These are phyloP conservation scores for Scaptomyza parva DNA, from an alignment of 2,888 invertebrate species.

Conservation along the genomic window DNA sequence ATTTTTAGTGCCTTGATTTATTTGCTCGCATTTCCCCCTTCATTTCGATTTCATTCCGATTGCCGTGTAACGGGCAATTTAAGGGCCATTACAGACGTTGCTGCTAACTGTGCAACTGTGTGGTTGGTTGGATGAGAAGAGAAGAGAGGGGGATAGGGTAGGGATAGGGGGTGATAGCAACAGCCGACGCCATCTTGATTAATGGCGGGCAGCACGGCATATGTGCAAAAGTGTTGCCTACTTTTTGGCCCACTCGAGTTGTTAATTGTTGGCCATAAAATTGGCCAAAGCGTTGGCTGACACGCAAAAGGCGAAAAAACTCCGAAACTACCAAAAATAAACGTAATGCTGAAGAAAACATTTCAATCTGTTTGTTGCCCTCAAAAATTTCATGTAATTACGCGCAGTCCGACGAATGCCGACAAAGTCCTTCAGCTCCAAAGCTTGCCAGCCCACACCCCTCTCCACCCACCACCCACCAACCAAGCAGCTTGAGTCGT, in stretches of 20 bases:
- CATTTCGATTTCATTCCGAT: slow-evolving; percentile 70
- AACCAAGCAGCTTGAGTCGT: slow-evolving; percentile 41
- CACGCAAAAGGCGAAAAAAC: slow-evolving; percentile 52
- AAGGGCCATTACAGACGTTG: slow-evolving; percentile 40
- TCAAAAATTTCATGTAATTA: slow-evolving; percentile 43
- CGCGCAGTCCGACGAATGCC: slow-evolving; percentile 14
- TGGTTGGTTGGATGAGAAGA: too few species aligned
- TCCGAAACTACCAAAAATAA: slow-evolving; percentile 16
- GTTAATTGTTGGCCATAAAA: slow-evolving; percentile 76
- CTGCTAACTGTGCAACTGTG: neutral
- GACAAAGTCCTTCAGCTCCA: neutral
- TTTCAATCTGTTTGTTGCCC: slow-evolving; percentile 61
- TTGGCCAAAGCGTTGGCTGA: slow-evolving; percentile 52
- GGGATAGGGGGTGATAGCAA: slow-evolving; percentile 17
- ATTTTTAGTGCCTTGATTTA: slow-evolving; percentile 60
- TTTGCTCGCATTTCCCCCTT: slow-evolving; percentile 57
- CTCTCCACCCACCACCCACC: too few species aligned
- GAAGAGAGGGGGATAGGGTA: too few species aligned
- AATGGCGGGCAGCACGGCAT: slow-evolving; percentile 65
- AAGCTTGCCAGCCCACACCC: too few species aligned
- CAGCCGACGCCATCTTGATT: slow-evolving; percentile 62
- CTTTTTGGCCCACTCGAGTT: slow-evolving; percentile 54
- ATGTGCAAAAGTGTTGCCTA: slow-evolving; percentile 67
- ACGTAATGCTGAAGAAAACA: slow-evolving; percentile 38
- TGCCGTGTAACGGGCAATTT: slow-evolving; percentile 64